Conservation (phyloP, 1,140 invertebrate genomes). For the Zaprionus inermis region DNA sequence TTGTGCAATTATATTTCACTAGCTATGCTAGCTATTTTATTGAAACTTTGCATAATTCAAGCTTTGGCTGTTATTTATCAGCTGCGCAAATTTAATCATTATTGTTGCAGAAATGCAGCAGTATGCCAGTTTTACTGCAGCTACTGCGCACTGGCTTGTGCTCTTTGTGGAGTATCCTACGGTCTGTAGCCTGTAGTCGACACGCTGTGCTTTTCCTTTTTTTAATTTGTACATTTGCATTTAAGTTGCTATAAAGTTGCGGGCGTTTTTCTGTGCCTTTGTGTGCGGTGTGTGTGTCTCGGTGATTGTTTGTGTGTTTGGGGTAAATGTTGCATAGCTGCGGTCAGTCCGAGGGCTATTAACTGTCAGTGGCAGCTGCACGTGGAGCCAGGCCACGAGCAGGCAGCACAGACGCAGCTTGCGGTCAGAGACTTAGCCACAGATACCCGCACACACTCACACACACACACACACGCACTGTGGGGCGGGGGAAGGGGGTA, state of each 20-base stretch:
- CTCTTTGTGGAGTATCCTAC: not conserved
- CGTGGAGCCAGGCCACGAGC: slow-evolving; percentile 11
- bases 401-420: slow-evolving; percentile 53
- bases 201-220: slow-evolving; percentile 16
- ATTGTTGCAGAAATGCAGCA: too few species aligned
- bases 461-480: slow-evolving; percentile 13
- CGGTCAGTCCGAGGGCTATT: slow-evolving; percentile 46
- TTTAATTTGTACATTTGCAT: slow-evolving; percentile 31
- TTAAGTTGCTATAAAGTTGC: slow-evolving; percentile 22
- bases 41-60: too few species aligned
- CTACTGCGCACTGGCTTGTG: not conserved
- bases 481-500: not conserved
- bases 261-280: slow-evolving; percentile 12
- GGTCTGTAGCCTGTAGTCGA: not conserved
- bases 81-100: too few species aligned
- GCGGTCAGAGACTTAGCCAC: slow-evolving; percentile 64
- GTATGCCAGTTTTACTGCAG: too few species aligned
- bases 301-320: slow-evolving; percentile 6
- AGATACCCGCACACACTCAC: slow-evolving; percentile 32
- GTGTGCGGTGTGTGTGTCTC: slow-evolving; percentile 3
- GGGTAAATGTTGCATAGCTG: slow-evolving; percentile 27
- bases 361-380: slow-evolving; percentile 65
- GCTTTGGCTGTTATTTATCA: too few species aligned
- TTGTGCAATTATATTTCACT: too few species aligned
- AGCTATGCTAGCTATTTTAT: too few species aligned